phyloP scores from a whole-genome alignment of 2,113 vertebrate genomes.

The Rhombomys opimus region DNA sequence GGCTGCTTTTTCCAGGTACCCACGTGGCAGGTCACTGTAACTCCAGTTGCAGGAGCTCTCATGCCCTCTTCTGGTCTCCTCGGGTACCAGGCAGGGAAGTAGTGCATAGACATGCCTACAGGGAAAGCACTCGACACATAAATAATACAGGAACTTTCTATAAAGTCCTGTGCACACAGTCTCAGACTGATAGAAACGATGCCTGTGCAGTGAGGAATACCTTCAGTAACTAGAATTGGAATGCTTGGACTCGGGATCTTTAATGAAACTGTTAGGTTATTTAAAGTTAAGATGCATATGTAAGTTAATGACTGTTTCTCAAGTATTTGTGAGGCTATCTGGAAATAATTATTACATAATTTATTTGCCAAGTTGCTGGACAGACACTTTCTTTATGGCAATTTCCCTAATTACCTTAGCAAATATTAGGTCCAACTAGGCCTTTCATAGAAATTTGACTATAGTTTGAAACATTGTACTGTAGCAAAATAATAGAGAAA shows the following conservation, averaged over 20 bases:
- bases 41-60: neutral
- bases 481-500: neutral
- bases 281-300: neutral
- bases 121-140: neutral
- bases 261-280: neutral
- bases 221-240: neutral
- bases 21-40: neutral
- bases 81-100: neutral
- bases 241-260: neutral
- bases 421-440: slow-evolving; percentile 22
- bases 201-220: neutral
- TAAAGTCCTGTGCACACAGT: neutral
- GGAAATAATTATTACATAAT: slow-evolving; percentile 5
- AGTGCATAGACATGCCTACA: neutral
- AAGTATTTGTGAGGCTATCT: slow-evolving; percentile 32
- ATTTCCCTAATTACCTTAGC: neutral
- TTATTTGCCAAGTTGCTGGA: neutral
- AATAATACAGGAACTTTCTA: neutral
- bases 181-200: neutral
- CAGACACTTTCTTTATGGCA: slow-evolving; percentile 14
- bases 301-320: neutral
- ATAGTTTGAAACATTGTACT: slow-evolving; percentile 40
- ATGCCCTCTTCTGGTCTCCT: neutral
- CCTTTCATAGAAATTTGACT: slow-evolving; percentile 32
- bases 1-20: too few relatives aligned